Evolutionary conservation across 2,797 vertebrate species (phyloP).

Genomic region (Channallabes apus): DNA sequence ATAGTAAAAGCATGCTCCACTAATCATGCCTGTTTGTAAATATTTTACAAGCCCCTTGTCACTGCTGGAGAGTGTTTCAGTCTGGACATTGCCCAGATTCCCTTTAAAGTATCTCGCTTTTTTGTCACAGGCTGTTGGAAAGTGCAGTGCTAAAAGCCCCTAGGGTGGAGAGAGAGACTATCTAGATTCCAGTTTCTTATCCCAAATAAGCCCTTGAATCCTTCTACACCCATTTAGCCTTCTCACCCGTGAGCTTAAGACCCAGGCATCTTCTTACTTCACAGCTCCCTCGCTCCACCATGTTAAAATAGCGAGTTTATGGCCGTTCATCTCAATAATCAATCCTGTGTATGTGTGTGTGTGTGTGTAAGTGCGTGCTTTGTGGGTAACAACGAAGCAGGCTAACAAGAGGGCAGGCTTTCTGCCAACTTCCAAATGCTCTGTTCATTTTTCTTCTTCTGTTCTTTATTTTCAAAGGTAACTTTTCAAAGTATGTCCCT

Average conservation of each 20-base stretch:
- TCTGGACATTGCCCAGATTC: conserved; percentile 57
- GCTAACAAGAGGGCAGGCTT: conserved; percentile 64
- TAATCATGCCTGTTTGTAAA: conserved; percentile 37
- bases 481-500: conserved; percentile 40
- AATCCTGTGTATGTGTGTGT: conserved; percentile 56
- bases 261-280: conserved; percentile 64
- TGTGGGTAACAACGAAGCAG: conserved; percentile 57
- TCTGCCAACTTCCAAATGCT: conserved; percentile 58
- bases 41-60: conserved; percentile 54
- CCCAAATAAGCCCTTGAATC: conserved; percentile 74
- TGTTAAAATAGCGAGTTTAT: conserved; percentile 73
- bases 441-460: conserved; percentile 38
- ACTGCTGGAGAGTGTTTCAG: conserved; percentile 48
- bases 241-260: conserved; percentile 62
- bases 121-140: conserved; percentile 58
- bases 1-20: conserved; percentile 19
- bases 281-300: conserved; percentile 65
- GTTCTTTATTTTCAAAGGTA: conserved; percentile 44
- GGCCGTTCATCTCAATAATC: conserved; percentile 78
- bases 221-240: conserved; percentile 74
- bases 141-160: conserved; percentile 61
- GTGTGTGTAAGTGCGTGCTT: conserved; percentile 46
- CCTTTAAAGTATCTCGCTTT: conserved; percentile 54
- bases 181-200: conserved; percentile 69
- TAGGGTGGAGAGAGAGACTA: conserved; percentile 53